Evolutionary conservation across 2,888 invertebrate species (phyloP).

Genomic region (Caenorhabditis sp.): DNA sequence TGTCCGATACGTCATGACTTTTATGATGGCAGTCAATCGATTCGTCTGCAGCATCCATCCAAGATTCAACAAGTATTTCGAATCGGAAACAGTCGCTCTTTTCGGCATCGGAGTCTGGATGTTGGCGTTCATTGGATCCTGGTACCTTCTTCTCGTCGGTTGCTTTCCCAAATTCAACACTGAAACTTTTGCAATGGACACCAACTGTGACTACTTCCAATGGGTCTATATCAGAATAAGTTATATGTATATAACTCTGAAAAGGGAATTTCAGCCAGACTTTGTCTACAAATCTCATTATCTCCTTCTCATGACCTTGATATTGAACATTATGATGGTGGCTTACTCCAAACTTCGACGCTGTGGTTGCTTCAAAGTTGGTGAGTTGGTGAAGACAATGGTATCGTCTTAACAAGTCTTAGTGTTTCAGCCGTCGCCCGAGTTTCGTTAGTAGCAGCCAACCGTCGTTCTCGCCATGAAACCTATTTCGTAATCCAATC

Average conservation of each 20-base stretch:
- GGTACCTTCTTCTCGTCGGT: constrained; percentile 55
- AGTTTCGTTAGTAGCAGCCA: constrained; percentile 35
- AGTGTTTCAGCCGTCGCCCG: constrained; percentile 30
- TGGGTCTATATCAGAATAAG: constrained; percentile 12
- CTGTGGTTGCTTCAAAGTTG: constrained; percentile 40
- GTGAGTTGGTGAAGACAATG: constrained; percentile 12
- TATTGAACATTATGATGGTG: constrained; percentile 42
- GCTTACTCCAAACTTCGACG: constrained; percentile 48
- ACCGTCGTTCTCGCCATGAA: constrained; percentile 41
- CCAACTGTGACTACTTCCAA: constrained; percentile 34
- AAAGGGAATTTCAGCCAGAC: constrained; percentile 41
- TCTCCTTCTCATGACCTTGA: constrained; percentile 46
- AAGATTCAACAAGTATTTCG: constrained; percentile 44
- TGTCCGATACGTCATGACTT: constrained; percentile 48
- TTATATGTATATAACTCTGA: no score
- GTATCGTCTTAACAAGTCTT: no score
- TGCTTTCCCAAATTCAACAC: constrained; percentile 48
- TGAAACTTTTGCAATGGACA: constrained; percentile 42
- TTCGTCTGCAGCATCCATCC: constrained; percentile 44
- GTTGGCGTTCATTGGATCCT: constrained; percentile 46
- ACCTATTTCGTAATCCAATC: constrained; percentile 46
- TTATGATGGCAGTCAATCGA: constrained; percentile 46
- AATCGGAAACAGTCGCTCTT: constrained; percentile 39
- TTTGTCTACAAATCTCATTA: constrained; percentile 57
- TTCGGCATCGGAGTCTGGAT: constrained; percentile 34